These are phyloP conservation scores for Chelonus formosanus DNA, from an alignment of 2,888 invertebrate species.

Conservation along the genomic window DNA sequence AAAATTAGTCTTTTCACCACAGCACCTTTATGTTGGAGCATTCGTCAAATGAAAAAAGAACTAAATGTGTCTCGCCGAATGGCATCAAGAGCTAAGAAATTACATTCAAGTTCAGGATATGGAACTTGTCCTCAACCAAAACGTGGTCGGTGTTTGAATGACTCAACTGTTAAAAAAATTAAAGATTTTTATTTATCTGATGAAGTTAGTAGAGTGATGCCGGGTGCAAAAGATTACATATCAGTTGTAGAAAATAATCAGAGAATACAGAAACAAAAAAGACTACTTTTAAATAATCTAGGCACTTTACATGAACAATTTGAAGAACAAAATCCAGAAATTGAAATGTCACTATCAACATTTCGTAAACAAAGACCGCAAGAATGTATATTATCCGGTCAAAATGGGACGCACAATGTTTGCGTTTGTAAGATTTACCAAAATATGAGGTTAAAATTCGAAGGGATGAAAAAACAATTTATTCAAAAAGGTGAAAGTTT, in stretches of 20 bases:
- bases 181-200: constrained; percentile 20
- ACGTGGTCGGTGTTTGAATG: too few species aligned
- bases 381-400: constrained; percentile 31
- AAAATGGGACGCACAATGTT: constrained; percentile 31
- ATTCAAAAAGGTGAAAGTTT: neutral
- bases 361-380: constrained; percentile 27
- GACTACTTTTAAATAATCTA: constrained; percentile 28
- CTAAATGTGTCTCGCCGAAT: too few species aligned
- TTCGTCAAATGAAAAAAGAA: too few species aligned
- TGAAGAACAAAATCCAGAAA: constrained; percentile 16
- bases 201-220: constrained; percentile 12
- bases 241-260: constrained; percentile 8
- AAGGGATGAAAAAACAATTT: constrained; percentile 20
- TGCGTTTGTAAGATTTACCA: constrained; percentile 32
- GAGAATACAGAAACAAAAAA: constrained; percentile 29
- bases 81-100: too few species aligned
- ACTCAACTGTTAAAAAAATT: too few species aligned
- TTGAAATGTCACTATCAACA: constrained; percentile 29
- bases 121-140: too few species aligned
- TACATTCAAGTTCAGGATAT: too few species aligned
- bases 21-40: too few species aligned
- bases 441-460: constrained; percentile 29
- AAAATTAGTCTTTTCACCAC: too few species aligned
- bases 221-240: constrained; percentile 17
- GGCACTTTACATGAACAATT: constrained; percentile 24